phyloP scores from a whole-genome alignment of 2,888 invertebrate genomes.

The Cataglyphis rosenhaueri region DNA sequence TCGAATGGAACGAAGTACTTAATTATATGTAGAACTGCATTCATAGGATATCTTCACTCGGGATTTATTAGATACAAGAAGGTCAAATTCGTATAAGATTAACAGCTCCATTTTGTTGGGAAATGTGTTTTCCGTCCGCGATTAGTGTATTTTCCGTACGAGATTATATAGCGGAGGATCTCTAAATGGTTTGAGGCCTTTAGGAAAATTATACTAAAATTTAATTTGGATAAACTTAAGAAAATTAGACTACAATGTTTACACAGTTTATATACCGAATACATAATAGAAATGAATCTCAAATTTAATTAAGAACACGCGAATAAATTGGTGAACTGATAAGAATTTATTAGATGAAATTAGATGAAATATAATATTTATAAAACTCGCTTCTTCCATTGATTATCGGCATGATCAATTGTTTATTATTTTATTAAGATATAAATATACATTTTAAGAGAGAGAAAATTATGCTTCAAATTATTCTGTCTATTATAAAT shows the following conservation, averaged over 20 bases:
- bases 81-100: neutral
- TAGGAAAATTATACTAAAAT: conserved; percentile 70
- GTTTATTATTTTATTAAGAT: conserved; percentile 6
- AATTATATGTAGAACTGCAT: conserved; percentile 19
- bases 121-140: conserved; percentile 46
- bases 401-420: neutral
- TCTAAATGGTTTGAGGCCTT: conserved; percentile 56
- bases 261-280: conserved; percentile 53
- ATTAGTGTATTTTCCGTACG: conserved; percentile 9
- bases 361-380: conserved; percentile 28
- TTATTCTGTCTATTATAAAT: neutral
- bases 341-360: conserved; percentile 10
- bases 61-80: neutral
- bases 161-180: conserved; percentile 34
- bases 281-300: conserved; percentile 64
- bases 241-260: conserved; percentile 66
- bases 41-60: conserved; percentile 3
- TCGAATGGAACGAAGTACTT: conserved; percentile 36
- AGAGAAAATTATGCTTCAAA: neutral
- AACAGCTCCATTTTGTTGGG: neutral
- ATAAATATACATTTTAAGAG: neutral
- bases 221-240: conserved; percentile 69
- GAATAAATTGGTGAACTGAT: conserved; percentile 48
- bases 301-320: conserved; percentile 65
- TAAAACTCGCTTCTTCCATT: neutral